Conservation (phyloP, 2,888 invertebrate species). For the Thereva unica region DNA sequence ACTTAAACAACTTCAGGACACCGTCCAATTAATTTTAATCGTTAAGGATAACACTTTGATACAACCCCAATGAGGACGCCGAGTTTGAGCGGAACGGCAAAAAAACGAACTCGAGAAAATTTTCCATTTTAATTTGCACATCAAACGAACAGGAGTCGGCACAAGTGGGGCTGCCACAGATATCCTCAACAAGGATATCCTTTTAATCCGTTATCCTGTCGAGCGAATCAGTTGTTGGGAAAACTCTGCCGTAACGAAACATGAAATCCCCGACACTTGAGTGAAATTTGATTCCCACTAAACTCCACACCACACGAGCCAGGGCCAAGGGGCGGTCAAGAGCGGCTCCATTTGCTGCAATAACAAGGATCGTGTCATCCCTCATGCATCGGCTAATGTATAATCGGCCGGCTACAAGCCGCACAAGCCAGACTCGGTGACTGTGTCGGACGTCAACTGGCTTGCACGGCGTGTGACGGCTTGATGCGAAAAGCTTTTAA, state of each 20-base stretch:
- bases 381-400: constrained; percentile 8
- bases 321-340: neutral
- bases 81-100: constrained; percentile 7
- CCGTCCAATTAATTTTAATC: constrained; percentile 40
- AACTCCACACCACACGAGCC: neutral
- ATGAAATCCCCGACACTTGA: constrained; percentile 33
- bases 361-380: constrained; percentile 19
- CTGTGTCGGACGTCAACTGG: constrained; percentile 30
- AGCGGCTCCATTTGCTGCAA: constrained; percentile 20
- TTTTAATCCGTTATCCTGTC: constrained; percentile 37
- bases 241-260: constrained; percentile 35
- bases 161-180: constrained; percentile 23
- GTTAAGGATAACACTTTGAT: constrained; percentile 39
- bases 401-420: constrained; percentile 22
- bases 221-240: constrained; percentile 36
- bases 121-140: constrained; percentile 40
- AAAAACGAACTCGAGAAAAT: constrained; percentile 10
- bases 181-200: constrained; percentile 36
- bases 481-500: constrained; percentile 34
- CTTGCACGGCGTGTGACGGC: constrained; percentile 27
- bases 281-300: constrained; percentile 22
- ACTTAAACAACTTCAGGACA: constrained; percentile 37
- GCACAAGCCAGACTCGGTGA: constrained; percentile 1
- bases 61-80: constrained; percentile 21
- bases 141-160: constrained; percentile 34